A percentile compares a stretch with the other conserved stretches of the same genome.
phyloP scores from a whole-genome alignment of 1,140 invertebrate species.

The Brachionus angularis region DNA sequence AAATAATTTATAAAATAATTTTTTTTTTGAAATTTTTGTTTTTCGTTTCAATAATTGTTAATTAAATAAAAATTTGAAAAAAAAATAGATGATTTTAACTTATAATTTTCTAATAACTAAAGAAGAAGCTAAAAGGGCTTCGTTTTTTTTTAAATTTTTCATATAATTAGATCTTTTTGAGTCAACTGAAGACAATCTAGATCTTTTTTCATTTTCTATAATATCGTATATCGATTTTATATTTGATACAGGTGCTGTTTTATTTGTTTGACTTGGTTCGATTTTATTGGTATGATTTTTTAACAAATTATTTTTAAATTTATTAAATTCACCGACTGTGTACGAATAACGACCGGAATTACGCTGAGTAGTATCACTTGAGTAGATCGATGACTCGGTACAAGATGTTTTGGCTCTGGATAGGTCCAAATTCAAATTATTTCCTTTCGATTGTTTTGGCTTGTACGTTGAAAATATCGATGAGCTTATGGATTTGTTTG shows the following conservation, averaged over 20 bases:
- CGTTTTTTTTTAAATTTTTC: background rate
- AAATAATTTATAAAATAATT: too few species aligned
- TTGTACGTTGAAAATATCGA: too few species aligned
- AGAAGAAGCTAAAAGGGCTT: slow-evolving; percentile 4
- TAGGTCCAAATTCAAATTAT: background rate
- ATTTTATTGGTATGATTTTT: slow-evolving; percentile 3
- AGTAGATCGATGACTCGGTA: slow-evolving; percentile 14
- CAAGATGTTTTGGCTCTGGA: too few species aligned
- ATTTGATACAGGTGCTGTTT: background rate
- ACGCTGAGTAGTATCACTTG: background rate
- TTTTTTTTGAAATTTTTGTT: too few species aligned
- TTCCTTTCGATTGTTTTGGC: slow-evolving; percentile 1
- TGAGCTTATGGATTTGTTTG: too few species aligned
- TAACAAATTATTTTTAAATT: slow-evolving; percentile 9
- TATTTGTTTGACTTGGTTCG: background rate
- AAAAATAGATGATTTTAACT: too few species aligned
- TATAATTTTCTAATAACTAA: slow-evolving; percentile 29
- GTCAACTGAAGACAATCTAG: slow-evolving; percentile 13
- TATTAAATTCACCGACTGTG: slow-evolving; percentile 8
- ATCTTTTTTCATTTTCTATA: background rate
- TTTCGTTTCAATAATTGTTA: too few species aligned
- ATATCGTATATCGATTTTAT: slow-evolving; percentile 23
- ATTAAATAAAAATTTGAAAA: too few species aligned
- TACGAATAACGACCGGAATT: slow-evolving; percentile 3
- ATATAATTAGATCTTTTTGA: slow-evolving; percentile 19